These are phyloP conservation scores for Lymantria monacha DNA, from an alignment of 2,888 invertebrate species.

Conservation along the genomic window DNA sequence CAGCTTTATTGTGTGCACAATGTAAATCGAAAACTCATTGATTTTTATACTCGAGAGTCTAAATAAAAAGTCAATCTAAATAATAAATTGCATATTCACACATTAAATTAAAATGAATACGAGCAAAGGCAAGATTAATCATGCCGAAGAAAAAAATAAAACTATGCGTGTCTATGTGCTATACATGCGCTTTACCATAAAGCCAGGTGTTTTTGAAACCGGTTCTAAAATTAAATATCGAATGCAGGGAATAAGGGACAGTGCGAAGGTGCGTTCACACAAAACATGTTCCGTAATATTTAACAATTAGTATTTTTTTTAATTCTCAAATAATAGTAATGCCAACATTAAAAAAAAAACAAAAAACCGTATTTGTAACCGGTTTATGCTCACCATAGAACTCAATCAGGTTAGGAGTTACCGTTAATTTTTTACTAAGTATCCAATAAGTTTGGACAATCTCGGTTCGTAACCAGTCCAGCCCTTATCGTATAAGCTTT, in stretches of 20 bases:
- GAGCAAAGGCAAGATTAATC: conserved; percentile 1
- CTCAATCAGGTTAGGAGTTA: too few relatives aligned
- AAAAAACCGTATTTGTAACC: too few relatives aligned
- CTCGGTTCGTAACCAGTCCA: too few relatives aligned
- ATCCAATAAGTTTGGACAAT: too few relatives aligned
- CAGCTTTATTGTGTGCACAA: too few relatives aligned
- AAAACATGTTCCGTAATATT: not conserved
- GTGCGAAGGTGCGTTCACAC: not conserved
- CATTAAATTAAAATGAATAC: not conserved
- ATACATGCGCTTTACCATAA: not conserved
- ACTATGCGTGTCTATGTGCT: not conserved
- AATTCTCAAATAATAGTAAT: too few relatives aligned
- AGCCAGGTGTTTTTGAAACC: conserved; percentile 3
- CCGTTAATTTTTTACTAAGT: too few relatives aligned
- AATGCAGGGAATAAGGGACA: not conserved
- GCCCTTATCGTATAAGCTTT: too few relatives aligned
- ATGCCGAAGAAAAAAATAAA: not conserved
- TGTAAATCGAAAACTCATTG: too few relatives aligned
- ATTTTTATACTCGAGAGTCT: too few relatives aligned
- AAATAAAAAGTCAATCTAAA: not conserved
- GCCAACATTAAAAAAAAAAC: too few relatives aligned
- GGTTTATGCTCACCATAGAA: too few relatives aligned
- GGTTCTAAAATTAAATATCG: conserved; percentile 2
- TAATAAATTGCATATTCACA: not conserved
- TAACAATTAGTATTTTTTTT: not conserved